These are phyloP conservation scores for Eira barbara DNA, from an alignment of 2,113 vertebrate species.

Conservation along the genomic window DNA sequence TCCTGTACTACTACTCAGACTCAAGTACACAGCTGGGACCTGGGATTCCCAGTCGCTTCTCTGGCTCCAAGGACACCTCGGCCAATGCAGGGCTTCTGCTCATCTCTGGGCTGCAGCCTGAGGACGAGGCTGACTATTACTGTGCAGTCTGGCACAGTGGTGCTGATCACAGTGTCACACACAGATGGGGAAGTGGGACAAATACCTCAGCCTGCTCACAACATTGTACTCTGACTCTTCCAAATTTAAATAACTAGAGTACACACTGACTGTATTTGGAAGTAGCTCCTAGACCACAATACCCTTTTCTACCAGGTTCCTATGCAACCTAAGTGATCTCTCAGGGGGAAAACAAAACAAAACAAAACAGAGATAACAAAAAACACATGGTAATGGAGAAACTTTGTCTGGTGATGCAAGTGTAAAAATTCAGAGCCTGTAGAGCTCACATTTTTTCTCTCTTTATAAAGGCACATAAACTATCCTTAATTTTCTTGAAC, in stretches of 20 bases:
- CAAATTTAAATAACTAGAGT: background rate
- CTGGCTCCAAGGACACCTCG: background rate
- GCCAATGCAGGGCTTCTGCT: background rate
- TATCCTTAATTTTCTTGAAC: background rate
- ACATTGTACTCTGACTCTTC: background rate
- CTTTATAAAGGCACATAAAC: background rate
- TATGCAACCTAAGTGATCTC: background rate
- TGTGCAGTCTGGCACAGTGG: rapidly evolving
- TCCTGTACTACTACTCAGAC: background rate
- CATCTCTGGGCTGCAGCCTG: background rate
- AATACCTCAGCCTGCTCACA: background rate
- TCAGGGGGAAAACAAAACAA: background rate
- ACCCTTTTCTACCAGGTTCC: background rate
- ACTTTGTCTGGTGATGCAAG: background rate
- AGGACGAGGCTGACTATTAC: background rate
- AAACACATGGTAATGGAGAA: background rate
- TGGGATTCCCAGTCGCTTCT: background rate
- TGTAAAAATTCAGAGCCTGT: background rate
- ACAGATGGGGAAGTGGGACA: background rate
- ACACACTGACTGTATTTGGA: background rate
- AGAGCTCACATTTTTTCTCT: background rate
- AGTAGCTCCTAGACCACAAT: background rate
- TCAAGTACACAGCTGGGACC: rapidly evolving
- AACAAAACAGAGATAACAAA: background rate
- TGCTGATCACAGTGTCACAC: background rate